Evolutionary conservation across 2,797 vertebrate species (phyloP), one percentile per base, ranked within the genome.

Genomic region (Acanthiza pusilla): DNA sequence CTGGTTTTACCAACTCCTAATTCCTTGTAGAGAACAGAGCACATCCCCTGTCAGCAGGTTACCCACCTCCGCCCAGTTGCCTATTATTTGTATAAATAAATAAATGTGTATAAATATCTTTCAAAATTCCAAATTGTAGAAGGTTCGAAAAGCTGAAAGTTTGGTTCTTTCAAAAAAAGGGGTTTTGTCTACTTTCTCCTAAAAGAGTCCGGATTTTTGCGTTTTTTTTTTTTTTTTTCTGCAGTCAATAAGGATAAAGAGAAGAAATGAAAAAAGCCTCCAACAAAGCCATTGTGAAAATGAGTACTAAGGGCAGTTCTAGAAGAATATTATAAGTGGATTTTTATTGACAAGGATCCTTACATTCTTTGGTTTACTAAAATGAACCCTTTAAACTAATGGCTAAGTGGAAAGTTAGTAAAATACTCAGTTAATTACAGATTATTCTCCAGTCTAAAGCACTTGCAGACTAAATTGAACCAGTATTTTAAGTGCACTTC

Each of bases 301-400:
- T 65, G 21, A 85, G 22, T 36, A 85, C 60, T 34, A 89, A 72
- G 11, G 3, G 45, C 29, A 60, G 40, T 30, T 40, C 23, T n/a
- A 54, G 43, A 79, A 72, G 51, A 88, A 79, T 38, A 47, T 70
- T 84, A 65, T 20, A 68, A 77, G 13, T 45, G 19, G 7, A 29
- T 62, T 93, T 93, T 82, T 83, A 91, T 89, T 95, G 83, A 89
- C 36, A 89, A 68, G 20, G 12, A 60, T 75, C 29, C 38, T 94
- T 45, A 47, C 10, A 72, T 65, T 67, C 72, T 66, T 78, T 4
- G 1, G 13, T 85, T 95, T 85, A 36, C 70, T 65, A 73, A 81
- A 86, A 54, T 30, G 43, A 85, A 26, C 7, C 11, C 68, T 94
- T 94, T 73, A 79, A 57, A 73, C 20, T 57, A 77, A 54, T 20